These are phyloP conservation scores for Zaprionus gabonicus DNA, from an alignment of 1,140 invertebrate genomes.

Conservation along the genomic window DNA sequence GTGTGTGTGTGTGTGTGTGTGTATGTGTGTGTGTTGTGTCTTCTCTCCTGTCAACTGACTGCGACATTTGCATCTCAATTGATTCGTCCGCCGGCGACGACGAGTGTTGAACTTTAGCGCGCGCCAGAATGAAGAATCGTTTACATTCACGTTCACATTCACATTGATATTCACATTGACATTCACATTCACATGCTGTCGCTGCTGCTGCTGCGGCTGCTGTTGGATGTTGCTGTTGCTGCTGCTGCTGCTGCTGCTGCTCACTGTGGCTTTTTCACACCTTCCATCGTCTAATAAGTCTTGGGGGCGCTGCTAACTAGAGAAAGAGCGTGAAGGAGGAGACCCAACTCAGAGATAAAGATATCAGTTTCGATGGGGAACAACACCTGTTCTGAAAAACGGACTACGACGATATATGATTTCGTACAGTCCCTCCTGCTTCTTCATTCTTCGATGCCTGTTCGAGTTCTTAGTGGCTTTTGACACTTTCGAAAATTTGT, in stretches of 20 bases:
- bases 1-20: background rate
- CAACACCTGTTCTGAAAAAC: constrained; percentile 33
- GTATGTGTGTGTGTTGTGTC: constrained; percentile 1
- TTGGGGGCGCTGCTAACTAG: constrained; percentile 51
- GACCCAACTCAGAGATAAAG: constrained; percentile 55
- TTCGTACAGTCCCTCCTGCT: background rate
- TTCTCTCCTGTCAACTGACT: constrained; percentile 36
- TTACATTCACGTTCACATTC: constrained; percentile 36
- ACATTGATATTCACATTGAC: constrained; percentile 18
- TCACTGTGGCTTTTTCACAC: constrained; percentile 67
- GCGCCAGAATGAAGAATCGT: constrained; percentile 58
- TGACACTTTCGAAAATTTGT: constrained; percentile 77
- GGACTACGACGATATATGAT: background rate
- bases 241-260: constrained; percentile 2
- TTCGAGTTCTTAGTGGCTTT: constrained; percentile 46
- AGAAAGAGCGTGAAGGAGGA: constrained; percentile 12
- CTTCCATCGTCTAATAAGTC: constrained; percentile 58
- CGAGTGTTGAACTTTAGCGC: constrained; percentile 75
- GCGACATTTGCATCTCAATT: constrained; percentile 75
- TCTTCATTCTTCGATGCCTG: background rate
- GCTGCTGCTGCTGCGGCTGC: background rate
- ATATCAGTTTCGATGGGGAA: constrained; percentile 70
- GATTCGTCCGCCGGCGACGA: constrained; percentile 45
- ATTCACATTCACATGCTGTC: constrained; percentile 12
- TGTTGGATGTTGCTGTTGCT: background rate